These are phyloP conservation scores for Netelia inedita DNA, from an alignment of 2,888 invertebrate genomes.

Conservation along the genomic window DNA sequence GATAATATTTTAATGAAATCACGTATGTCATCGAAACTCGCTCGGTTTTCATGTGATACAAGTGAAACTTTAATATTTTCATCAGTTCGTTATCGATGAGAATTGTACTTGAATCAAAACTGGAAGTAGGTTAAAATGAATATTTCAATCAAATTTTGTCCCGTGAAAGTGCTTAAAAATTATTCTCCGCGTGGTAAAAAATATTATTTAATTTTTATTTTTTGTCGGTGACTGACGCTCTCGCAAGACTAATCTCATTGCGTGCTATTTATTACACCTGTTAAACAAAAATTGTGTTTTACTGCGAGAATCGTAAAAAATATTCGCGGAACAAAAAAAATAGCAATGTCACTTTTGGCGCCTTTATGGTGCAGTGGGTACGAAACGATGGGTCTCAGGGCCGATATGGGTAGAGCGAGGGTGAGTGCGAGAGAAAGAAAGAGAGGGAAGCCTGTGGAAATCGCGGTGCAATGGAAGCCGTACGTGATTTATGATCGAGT, in stretches of 20 bases:
- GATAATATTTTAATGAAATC: too few species aligned
- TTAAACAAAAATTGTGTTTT: conserved; percentile 33
- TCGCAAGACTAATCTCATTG: conserved; percentile 4
- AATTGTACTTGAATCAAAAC: too few species aligned
- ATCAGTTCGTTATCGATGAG: too few species aligned
- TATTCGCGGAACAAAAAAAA: conserved; percentile 45
- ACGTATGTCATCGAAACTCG: too few species aligned
- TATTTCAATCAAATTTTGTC: background rate
- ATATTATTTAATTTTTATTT: background rate
- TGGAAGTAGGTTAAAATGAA: too few species aligned
- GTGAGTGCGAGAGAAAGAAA: conserved; percentile 39
- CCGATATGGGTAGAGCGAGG: conserved; percentile 12
- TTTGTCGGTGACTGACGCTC: background rate
- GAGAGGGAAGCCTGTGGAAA: conserved; percentile 72
- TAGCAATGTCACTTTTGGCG: conserved; percentile 29
- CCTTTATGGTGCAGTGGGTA: conserved; percentile 14
- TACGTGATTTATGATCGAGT: conserved; percentile 73
- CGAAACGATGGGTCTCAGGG: conserved; percentile 33
- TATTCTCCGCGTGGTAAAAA: background rate
- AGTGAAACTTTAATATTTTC: too few species aligned
- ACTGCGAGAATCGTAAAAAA: conserved; percentile 16
- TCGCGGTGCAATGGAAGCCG: conserved; percentile 72
- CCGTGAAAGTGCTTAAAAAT: background rate
- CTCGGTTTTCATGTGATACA: too few species aligned
- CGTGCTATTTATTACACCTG: conserved; percentile 49